Conservation (phyloP, 2,797 vertebrate genomes). For the Staurois parvus region DNA sequence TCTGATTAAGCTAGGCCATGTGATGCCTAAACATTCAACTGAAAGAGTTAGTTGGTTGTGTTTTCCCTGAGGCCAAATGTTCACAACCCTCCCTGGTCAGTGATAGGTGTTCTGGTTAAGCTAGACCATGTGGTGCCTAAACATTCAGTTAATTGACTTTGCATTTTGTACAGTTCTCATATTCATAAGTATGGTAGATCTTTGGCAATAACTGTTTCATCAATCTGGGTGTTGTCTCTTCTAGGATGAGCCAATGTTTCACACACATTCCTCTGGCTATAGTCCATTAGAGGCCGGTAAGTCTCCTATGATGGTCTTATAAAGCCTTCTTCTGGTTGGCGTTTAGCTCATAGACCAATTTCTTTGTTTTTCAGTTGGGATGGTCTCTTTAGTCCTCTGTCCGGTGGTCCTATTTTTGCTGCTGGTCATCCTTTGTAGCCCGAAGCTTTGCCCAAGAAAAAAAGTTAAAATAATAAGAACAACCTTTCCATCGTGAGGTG, state of each 20-base stretch:
- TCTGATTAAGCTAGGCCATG: no score
- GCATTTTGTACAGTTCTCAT: no score
- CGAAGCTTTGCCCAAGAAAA: neutral
- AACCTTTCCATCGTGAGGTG: neutral
- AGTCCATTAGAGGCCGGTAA: constrained; percentile 32
- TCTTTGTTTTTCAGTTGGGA: constrained; percentile 30
- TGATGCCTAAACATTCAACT: no score
- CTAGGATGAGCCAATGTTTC: constrained; percentile 28
- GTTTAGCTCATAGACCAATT: neutral
- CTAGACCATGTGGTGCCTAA: no score
- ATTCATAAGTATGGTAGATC: no score
- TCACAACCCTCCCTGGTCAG: no score
- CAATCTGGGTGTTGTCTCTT: neutral
- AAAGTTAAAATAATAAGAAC: neutral
- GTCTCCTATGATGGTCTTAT: neutral
- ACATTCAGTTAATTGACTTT: no score
- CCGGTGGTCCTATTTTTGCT: neutral
- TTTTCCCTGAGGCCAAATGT: no score
- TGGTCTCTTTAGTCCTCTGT: constrained; percentile 36
- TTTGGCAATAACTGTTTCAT: neutral
- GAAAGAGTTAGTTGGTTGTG: no score
- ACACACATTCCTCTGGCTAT: neutral
- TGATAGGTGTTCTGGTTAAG: no score
- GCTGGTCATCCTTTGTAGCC: neutral
- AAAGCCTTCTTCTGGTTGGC: neutral